Percentiles rank a stretch among this genome's conserved stretches.
Evolutionary conservation across 2,797 vertebrate genomes (phyloP).

Genomic region (Periparus ater): DNA sequence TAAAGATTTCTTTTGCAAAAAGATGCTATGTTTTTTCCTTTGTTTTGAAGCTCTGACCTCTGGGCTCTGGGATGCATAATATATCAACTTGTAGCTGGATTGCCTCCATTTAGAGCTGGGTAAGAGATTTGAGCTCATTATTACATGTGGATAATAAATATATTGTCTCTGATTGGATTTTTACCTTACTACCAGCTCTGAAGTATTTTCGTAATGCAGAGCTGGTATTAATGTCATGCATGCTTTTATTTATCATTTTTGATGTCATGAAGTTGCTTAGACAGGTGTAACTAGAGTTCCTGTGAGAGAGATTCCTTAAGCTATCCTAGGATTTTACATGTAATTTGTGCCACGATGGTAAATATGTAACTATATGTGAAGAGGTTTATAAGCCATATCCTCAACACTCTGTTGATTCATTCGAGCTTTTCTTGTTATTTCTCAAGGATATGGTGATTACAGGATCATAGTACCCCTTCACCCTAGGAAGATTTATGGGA

Average conservation of each 20-base stretch:
- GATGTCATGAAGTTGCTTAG: background rate
- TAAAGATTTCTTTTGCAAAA: background rate
- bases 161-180: background rate
- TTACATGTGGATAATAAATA: background rate
- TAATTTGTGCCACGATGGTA: background rate
- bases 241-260: background rate
- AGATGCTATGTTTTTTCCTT: background rate
- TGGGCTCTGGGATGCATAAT: slow-evolving; percentile 99
- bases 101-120: slow-evolving; percentile 98
- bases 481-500: background rate
- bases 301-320: background rate
- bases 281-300: background rate
- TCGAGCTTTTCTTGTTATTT: background rate
- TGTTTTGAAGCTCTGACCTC: slow-evolving; percentile 89
- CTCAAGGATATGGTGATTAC: background rate
- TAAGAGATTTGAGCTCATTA: slow-evolving; percentile 72
- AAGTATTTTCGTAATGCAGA: background rate
- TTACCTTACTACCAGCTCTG: background rate
- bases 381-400: background rate
- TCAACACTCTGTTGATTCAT: background rate
- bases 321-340: background rate
- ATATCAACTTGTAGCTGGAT: slow-evolving; percentile 97
- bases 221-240: background rate
- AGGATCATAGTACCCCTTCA: background rate
- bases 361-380: background rate